Percentiles rank a stretch among this genome's conserved stretches.
These are phyloP conservation scores for Microcaecilia unicolor DNA, from an alignment of 2,797 vertebrate genomes.

Conservation along the genomic window DNA sequence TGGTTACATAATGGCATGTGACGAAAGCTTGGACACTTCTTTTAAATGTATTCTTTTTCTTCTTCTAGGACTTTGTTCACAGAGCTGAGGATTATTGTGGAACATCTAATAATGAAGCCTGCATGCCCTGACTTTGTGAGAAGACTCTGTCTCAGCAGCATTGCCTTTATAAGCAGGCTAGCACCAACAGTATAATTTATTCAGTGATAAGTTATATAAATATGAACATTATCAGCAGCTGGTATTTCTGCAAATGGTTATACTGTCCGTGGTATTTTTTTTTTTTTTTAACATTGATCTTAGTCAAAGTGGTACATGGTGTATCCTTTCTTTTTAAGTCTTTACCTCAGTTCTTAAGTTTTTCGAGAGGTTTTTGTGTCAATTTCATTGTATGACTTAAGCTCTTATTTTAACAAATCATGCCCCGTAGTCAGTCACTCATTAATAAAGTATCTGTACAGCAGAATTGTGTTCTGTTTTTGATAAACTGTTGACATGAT, in stretches of 20 bases:
- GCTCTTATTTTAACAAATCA: too few relatives aligned
- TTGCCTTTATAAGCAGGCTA: conserved; percentile 91
- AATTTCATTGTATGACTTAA: too few relatives aligned
- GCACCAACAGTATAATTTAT: conserved; percentile 78
- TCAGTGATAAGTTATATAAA: conserved; percentile 22
- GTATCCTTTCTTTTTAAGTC: conserved; percentile 39
- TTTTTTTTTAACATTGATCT: conserved; percentile 40
- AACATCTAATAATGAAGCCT: conserved; percentile 94
- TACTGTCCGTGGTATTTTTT: conserved; percentile 42
- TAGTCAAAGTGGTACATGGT: conserved; percentile 32
- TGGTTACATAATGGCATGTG: too few relatives aligned
- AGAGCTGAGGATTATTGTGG: conserved; percentile 85
- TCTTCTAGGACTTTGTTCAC: conserved; percentile 85
- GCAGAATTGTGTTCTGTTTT: too few relatives aligned
- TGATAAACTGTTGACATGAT: too few relatives aligned
- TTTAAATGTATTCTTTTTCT: conserved; percentile 22
- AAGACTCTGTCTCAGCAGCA: conserved; percentile 89
- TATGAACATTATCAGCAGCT: conserved; percentile 52
- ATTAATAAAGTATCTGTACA: too few relatives aligned
- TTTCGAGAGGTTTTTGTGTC: conserved; percentile 36
- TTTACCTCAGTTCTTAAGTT: conserved; percentile 13
- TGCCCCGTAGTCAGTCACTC: too few relatives aligned
- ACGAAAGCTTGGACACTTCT: too few relatives aligned
- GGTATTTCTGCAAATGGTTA: conserved; percentile 47
- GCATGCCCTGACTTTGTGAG: conserved; percentile 86